Percentiles rank a stretch among this genome's conserved stretches.
phyloP scores from a whole-genome alignment of 2,888 invertebrate genomes.

The Pyrocoelia pectoralis region DNA sequence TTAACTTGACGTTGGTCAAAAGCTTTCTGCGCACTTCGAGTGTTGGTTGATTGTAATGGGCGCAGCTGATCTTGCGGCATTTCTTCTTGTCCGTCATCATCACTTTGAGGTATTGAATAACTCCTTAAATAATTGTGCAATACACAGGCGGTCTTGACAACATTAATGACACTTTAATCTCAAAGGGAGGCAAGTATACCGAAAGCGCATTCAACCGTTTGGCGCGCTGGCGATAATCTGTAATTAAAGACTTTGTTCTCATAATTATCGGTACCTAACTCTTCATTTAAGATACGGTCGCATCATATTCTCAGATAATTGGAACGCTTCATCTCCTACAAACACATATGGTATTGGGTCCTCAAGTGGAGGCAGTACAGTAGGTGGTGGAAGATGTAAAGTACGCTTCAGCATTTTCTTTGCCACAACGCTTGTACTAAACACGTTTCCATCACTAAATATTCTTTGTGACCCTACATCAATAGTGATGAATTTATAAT shows the following conservation, averaged over 20 bases:
- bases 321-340: slow-evolving; percentile 42
- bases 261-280: slow-evolving; percentile 13
- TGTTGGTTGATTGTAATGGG: slow-evolving; percentile 7
- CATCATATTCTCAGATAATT: slow-evolving; percentile 37
- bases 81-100: slow-evolving; percentile 3
- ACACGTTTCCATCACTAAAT: slow-evolving; percentile 46
- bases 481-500: slow-evolving; percentile 44
- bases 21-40: slow-evolving; percentile 13
- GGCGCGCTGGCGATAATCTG: slow-evolving; percentile 16
- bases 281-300: slow-evolving; percentile 25
- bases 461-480: slow-evolving; percentile 46
- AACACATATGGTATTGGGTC: slow-evolving; percentile 17
- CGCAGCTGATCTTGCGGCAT: slow-evolving; percentile 7
- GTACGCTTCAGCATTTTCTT: slow-evolving; percentile 30
- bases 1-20: neutral
- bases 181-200: slow-evolving; percentile 14
- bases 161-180: slow-evolving; percentile 13
- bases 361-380: slow-evolving; percentile 18
- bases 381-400: slow-evolving; percentile 37
- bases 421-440: slow-evolving; percentile 39
- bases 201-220: slow-evolving; percentile 14
- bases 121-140: slow-evolving; percentile 17
- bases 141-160: slow-evolving; percentile 20
- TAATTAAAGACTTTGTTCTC: no score
- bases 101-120: neutral